A percentile compares a stretch with the other conserved stretches of the same genome.
These are phyloP conservation scores for Neotoma lepida DNA, from an alignment of 2,113 vertebrate species.

Conservation along the genomic window DNA sequence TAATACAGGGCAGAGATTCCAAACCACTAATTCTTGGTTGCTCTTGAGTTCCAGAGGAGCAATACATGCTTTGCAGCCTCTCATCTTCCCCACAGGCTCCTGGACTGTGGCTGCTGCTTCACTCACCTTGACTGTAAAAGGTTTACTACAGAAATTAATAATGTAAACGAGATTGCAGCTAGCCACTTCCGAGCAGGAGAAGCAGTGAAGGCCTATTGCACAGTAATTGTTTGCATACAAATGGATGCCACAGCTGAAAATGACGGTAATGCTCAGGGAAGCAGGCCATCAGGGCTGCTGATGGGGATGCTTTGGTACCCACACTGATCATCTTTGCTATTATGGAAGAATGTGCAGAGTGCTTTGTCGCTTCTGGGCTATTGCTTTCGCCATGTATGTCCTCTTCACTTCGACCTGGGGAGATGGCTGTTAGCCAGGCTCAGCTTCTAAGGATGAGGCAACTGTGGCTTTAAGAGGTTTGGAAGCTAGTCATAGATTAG, in stretches of 20 bases:
- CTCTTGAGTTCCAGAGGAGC: neutral
- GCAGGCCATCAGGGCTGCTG: conserved; percentile 20
- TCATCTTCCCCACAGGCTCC: neutral
- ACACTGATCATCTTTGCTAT: neutral
- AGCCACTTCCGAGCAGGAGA: neutral
- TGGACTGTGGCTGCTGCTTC: neutral
- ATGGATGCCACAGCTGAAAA: conserved; percentile 48
- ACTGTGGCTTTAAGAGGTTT: neutral
- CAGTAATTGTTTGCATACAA: conserved; percentile 70
- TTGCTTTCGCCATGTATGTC: neutral
- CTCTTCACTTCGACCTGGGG: neutral
- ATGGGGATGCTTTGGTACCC: neutral
- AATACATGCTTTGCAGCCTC: neutral
- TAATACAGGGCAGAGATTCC: neutral
- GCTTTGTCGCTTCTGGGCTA: neutral
- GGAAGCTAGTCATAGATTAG: neutral
- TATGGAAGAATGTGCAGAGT: neutral
- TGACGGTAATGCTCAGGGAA: neutral
- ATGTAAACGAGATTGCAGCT: conserved; percentile 69
- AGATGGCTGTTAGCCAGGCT: neutral
- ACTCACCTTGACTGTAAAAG: conserved; percentile 73
- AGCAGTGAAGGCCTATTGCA: conserved; percentile 27
- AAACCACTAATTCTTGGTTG: neutral
- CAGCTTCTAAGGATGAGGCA: neutral
- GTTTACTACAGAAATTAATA: conserved; percentile 77